Evolutionary conservation across 2,113 vertebrate species (phyloP), one percentile per base, ranked within the genome.

Genomic region (Hipposideros armiger): DNA sequence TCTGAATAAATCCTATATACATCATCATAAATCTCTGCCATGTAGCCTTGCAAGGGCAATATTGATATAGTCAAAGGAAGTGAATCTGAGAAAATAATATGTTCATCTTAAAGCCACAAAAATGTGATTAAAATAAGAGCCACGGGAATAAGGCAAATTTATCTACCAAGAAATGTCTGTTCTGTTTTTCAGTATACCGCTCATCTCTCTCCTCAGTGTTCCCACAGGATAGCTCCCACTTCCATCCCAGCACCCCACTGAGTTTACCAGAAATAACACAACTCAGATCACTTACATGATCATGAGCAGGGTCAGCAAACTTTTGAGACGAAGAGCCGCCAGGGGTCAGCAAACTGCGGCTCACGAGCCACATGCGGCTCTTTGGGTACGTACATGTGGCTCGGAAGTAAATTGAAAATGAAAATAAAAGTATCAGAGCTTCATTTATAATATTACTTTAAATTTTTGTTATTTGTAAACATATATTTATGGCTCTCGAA

Each of bases 261-360:
- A 97, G 97, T 92, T 97, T 94, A 96, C 98, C 96, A 97, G 98
- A 97, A 98, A 98, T 97, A 97, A 98, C 76, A 85, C 93, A 98
- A 96, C 87, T 99, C 98, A 40, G 78, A 97, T 98, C 98, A 97
- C 98, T 76, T 66, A 16, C 56, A 92, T 78, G 96, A 98, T 91
- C 87, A 95, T 97, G 94, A 97, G 97, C 98, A 98, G 36, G 36
- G 36, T 36, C 36, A 36, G 36, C 36, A 36, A 36, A 36, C 36
- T 36, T 36, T 36, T 36, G 36, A 36, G 36, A 36, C 36, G 36
- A 36, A 36, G 36, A 36, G 36, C 36, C 36, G 36, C 36, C 36
- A 36, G 36, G 36, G 36, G 36, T 36, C 36, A 36, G 36, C 36
- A 36, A 36, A 36, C 36, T 36, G 36, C 36, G 36, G 36, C 36